Percentiles rank a stretch among this genome's conserved stretches.
Evolutionary conservation across 1,140 invertebrate species (phyloP).

Genomic region (Thaumetopoea pityocampa): DNA sequence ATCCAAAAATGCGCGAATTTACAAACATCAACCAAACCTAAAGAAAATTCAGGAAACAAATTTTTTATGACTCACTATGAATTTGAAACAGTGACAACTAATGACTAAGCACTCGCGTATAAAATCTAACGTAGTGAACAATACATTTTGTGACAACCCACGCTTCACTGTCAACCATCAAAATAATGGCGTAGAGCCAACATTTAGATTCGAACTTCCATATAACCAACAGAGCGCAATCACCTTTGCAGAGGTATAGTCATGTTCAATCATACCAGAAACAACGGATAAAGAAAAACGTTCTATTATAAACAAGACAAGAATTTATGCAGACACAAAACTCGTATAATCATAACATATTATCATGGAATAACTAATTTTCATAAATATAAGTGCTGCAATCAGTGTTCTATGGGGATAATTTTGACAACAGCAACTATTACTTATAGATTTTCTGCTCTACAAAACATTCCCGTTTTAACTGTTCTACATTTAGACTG

Average conservation of each 20-base stretch:
- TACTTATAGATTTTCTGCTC: too few species aligned
- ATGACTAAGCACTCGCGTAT: too few species aligned
- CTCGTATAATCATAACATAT: too few species aligned
- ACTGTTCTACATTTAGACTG: too few species aligned
- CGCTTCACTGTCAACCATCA: constrained; percentile 48
- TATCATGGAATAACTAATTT: too few species aligned
- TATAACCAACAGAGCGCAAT: constrained; percentile 53
- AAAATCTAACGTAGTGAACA: constrained; percentile 28
- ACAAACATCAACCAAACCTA: too few species aligned
- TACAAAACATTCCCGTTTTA: too few species aligned
- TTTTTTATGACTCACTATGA: constrained; percentile 25
- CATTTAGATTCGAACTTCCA: constrained; percentile 32
- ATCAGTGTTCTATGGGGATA: too few species aligned
- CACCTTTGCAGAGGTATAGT: constrained; percentile 48
- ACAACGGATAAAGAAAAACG: constrained; percentile 11
- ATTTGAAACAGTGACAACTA: constrained; percentile 23
- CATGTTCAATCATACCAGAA: constrained; percentile 29
- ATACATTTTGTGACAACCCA: constrained; percentile 47
- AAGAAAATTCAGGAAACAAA: constrained; percentile 15
- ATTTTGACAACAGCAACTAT: too few species aligned
- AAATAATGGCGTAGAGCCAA: constrained; percentile 69
- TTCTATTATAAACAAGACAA: constrained; percentile 1
- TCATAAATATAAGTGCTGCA: too few species aligned
- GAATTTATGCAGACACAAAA: too few species aligned
- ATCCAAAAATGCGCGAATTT: too few species aligned